These are phyloP conservation scores for Plotosus lineatus DNA, from an alignment of 2,113 vertebrate genomes.

Conservation along the genomic window DNA sequence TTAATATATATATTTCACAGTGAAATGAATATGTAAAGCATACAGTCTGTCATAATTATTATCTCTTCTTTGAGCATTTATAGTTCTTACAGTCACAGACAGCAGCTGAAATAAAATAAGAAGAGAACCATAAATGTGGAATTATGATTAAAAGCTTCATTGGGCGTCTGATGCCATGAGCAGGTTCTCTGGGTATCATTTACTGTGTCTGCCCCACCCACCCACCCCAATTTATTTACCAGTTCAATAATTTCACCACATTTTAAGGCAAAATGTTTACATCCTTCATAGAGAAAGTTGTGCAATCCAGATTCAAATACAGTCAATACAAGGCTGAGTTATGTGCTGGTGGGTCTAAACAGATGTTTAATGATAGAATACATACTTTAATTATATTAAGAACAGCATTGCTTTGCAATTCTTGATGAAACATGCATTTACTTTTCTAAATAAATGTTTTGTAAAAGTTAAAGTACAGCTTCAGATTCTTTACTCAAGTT, in stretches of 20 bases:
- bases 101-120: background rate
- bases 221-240: conserved; percentile 28
- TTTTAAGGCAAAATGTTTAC: conserved; percentile 10
- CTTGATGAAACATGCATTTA: background rate
- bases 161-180: conserved; percentile 1
- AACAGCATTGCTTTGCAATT: background rate
- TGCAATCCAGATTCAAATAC: background rate
- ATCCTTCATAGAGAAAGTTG: conserved; percentile 6
- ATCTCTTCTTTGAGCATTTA: background rate
- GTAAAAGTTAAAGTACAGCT: background rate
- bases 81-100: background rate
- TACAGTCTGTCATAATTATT: too few relatives aligned
- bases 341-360: background rate
- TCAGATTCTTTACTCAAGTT: background rate
- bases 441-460: background rate
- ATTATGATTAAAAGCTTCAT: too few relatives aligned
- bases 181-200: conserved; percentile 46
- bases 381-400: background rate
- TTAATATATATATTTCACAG: background rate
- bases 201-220: conserved; percentile 42
- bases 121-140: background rate
- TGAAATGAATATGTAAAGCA: background rate
- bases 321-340: background rate
- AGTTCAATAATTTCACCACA: conserved; percentile 8
- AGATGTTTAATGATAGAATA: background rate